Base-by-base conservation (phyloP, 1,140 invertebrate species). In the Cecropterus lyciades region DNA sequence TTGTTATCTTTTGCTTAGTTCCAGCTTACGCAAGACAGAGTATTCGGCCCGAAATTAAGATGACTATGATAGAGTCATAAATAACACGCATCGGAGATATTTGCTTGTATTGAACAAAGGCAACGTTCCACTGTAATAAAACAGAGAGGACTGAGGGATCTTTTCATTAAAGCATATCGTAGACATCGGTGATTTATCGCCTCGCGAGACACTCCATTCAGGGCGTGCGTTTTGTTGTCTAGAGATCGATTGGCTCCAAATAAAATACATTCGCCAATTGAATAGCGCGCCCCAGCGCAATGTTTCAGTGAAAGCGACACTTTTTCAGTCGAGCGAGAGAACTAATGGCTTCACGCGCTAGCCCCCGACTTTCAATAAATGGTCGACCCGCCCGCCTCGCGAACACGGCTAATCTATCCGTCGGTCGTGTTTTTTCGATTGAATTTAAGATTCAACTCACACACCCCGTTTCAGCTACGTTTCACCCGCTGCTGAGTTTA, bases 251-350 rank as follows among this genome's bases (percentile, higher is more conserved):
- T 85, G 86, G 80, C 56, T 78, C 67, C 70, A 82, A 87, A 89
- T 89, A 88, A 91, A 91, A 91, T 87, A 90, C 86, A 87, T 87
- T 90, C 79, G 73, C 74, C 81, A 89, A 91, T 91, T 87, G 86
- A 87, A 89, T 87, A 85, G 87, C 80, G 74, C 77, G 68, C 84
- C 79, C 76, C 69, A 66, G 79, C 77, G 81, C 82, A 87, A 89
- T 89, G 87, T 89, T 89, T 90, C 86, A 90, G 80, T 52, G 73
- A 72, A 75, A 80, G 78, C 89, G 89, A 87, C 85, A 87, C 79
- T 91, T 91, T 89, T 89, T 89, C 83, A 87, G 79, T 60, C 76
- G 69, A 73, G 74, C 59, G 69, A 70, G 69, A 82, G 70, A 82
- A 87, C 86, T 89, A 91, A 91, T 91, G 82, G 85, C 73, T 82